Percentiles rank a stretch among this genome's conserved stretches.
Evolutionary conservation across 2,113 vertebrate genomes (phyloP).

Genomic region (Labrus mixtus): DNA sequence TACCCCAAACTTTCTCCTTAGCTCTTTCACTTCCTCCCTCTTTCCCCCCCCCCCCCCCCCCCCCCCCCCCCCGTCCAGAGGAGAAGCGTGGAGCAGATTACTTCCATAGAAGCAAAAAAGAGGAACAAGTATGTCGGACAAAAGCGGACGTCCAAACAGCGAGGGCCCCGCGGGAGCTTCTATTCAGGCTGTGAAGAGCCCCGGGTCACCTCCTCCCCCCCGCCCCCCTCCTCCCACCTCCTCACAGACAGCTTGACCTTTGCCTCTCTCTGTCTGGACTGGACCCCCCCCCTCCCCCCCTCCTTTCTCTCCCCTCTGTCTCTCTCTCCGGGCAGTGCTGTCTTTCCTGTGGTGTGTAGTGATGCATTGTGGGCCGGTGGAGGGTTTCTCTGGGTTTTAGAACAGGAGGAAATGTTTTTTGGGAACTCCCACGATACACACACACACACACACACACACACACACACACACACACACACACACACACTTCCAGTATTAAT

Average conservation of each 20-base stretch:
- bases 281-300: background rate
- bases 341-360: slow-evolving; percentile 58
- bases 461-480: slow-evolving; percentile 11
- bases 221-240: slow-evolving; percentile 7
- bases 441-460: background rate
- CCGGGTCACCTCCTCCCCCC: slow-evolving; percentile 22
- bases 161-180: slow-evolving; percentile 49
- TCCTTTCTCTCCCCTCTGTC: background rate
- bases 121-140: slow-evolving; percentile 70
- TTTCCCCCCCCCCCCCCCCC: background rate
- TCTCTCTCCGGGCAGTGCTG: slow-evolving; percentile 13
- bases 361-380: slow-evolving; percentile 90
- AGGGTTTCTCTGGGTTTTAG: slow-evolving; percentile 78
- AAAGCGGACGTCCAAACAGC: slow-evolving; percentile 77
- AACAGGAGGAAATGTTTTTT: slow-evolving; percentile 87
- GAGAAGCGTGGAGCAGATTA: slow-evolving; percentile 74
- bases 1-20: background rate
- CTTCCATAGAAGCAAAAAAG: slow-evolving; percentile 73
- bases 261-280: slow-evolving; percentile 48
- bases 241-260: slow-evolving; percentile 59
- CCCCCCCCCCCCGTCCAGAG: slow-evolving; percentile 42
- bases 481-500: slow-evolving; percentile 1
- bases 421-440: background rate
- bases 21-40: background rate
- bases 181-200: slow-evolving; percentile 51